Conservation (phyloP, 2,888 invertebrate species). For the Nemoura dubitans region DNA sequence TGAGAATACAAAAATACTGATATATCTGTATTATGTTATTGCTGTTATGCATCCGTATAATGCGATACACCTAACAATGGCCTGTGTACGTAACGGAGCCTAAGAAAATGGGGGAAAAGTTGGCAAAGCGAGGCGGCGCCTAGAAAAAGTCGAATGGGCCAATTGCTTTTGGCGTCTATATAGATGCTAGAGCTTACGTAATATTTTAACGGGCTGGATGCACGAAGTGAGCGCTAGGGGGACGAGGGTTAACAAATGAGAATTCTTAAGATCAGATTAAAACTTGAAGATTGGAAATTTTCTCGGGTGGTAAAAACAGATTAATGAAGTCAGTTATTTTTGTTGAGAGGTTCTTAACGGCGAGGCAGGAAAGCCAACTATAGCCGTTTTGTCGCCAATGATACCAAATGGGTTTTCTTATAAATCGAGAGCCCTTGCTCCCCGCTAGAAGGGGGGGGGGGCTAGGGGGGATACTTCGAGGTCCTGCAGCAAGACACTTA, state of each 20-base stretch:
- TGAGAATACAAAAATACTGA: conserved; percentile 36
- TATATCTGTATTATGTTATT: conserved; percentile 40
- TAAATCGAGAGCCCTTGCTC: neutral
- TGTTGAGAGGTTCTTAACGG: conserved; percentile 41
- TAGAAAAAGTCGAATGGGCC: conserved; percentile 42
- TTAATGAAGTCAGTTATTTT: conserved; percentile 43
- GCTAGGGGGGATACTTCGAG: neutral
- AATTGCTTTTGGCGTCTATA: conserved; percentile 48
- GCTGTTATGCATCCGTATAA: conserved; percentile 39
- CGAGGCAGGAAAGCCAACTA: conserved; percentile 33
- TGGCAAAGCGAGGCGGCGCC: conserved; percentile 47
- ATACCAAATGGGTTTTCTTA: conserved; percentile 39
- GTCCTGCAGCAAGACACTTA: neutral
- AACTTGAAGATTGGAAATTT: conserved; percentile 43
- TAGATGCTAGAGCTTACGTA: conserved; percentile 43
- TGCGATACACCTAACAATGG: conserved; percentile 47
- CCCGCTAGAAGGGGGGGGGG: neutral
- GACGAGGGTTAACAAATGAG: conserved; percentile 43
- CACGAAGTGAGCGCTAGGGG: neutral
- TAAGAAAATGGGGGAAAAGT: conserved; percentile 43
- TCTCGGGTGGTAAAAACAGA: conserved; percentile 43
- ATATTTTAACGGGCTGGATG: conserved; percentile 42
- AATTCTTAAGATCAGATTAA: conserved; percentile 44
- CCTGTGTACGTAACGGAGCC: conserved; percentile 37
- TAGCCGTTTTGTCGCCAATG: conserved; percentile 43